Evolutionary conservation across 23 tunicate genomes (phyloP).

Genomic region (Ciona savignyi): DNA sequence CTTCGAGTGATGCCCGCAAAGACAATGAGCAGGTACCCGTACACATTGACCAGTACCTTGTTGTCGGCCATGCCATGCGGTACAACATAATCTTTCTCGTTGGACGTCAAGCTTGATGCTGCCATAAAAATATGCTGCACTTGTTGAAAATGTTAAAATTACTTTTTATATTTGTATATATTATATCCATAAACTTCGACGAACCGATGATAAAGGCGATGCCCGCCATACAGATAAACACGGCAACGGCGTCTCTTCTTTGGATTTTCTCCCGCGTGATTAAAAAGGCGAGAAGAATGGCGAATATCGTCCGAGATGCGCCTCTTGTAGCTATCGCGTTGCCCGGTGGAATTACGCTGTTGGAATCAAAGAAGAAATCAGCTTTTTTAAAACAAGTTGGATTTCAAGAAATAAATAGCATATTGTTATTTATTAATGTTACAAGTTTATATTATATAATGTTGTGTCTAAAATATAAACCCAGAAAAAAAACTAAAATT

Average conservation of each 20-base stretch:
- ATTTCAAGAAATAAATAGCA: too few species aligned
- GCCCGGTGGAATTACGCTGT: slow-evolving; percentile 72
- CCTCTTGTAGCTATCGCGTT: slow-evolving; percentile 78
- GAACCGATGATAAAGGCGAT: slow-evolving; percentile 56
- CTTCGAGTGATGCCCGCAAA: slow-evolving; percentile 56
- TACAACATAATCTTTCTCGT: slow-evolving; percentile 24
- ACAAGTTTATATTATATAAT: too few species aligned
- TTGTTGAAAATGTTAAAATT: too few species aligned
- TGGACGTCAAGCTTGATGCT: slow-evolving; percentile 62
- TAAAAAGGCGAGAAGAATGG: slow-evolving; percentile 46
- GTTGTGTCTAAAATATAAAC: too few species aligned
- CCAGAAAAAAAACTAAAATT: too few species aligned
- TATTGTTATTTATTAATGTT: too few species aligned
- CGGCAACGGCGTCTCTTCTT: slow-evolving; percentile 19
- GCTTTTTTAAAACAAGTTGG: too few species aligned
- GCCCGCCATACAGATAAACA: slow-evolving; percentile 42
- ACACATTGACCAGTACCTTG: slow-evolving; percentile 22
- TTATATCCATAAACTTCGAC: too few species aligned
- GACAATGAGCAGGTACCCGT: slow-evolving; percentile 53
- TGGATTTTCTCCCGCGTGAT: slow-evolving; percentile 28
- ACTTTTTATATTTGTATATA: too few species aligned
- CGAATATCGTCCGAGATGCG: slow-evolving; percentile 59
- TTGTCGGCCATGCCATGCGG: slow-evolving; percentile 47
- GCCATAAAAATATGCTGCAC: too few species aligned
- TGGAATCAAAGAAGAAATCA: too few species aligned